Conservation (phyloP, 2,113 vertebrate genomes). For the Pedionomus torquatus region DNA sequence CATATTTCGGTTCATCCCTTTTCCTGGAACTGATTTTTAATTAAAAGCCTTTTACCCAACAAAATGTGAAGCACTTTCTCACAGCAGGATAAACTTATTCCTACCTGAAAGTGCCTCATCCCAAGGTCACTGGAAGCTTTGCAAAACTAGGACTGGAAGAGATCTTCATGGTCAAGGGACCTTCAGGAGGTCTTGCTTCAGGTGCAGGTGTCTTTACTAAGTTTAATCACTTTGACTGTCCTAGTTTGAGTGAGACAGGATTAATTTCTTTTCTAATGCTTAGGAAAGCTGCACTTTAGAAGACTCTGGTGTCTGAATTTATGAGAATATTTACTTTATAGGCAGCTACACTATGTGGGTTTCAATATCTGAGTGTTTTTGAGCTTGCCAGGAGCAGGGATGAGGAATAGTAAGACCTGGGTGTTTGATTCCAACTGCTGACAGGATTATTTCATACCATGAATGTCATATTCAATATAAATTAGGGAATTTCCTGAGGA, state of each 20-base stretch:
- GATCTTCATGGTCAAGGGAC: neutral
- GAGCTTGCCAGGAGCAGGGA: neutral
- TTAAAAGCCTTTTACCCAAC: neutral
- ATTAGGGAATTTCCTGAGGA: neutral
- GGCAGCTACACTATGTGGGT: neutral
- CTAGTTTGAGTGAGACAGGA: neutral
- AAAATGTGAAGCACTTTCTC: neutral
- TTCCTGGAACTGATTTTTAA: neutral
- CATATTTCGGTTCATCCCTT: neutral
- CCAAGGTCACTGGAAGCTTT: neutral
- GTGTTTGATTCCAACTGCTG: neutral
- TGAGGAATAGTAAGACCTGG: neutral
- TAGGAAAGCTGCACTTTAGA: neutral
- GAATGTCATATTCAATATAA: neutral
- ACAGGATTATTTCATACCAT: neutral
- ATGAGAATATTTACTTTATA: neutral
- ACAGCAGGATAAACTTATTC: neutral
- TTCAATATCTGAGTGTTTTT: neutral
- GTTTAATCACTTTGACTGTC: neutral
- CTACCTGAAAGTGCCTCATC: neutral
- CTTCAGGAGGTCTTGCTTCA: neutral
- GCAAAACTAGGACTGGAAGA: neutral
- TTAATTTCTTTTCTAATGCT: neutral
- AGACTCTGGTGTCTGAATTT: neutral
- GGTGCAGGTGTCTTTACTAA: neutral